phyloP scores from a whole-genome alignment of 2,888 invertebrate species.

The Gastrophysa polygoni region DNA sequence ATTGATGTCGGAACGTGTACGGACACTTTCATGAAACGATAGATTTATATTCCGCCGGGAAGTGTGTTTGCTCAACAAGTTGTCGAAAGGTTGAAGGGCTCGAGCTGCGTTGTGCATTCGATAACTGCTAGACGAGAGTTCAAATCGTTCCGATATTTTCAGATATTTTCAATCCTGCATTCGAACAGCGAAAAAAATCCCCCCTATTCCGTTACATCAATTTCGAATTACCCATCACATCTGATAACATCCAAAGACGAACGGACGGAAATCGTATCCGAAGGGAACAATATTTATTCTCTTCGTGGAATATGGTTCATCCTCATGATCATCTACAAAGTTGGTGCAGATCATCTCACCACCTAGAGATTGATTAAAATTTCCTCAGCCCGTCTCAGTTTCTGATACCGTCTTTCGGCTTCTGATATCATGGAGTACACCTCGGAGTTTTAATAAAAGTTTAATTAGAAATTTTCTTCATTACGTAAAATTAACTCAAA shows the following conservation, averaged over 20 bases:
- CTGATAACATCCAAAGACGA: no score
- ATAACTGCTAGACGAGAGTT: neutral
- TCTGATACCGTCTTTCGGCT: constrained; percentile 18
- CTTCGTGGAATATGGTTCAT: no score
- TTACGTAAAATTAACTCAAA: constrained; percentile 48
- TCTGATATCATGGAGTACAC: constrained; percentile 51
- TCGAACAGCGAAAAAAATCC: no score
- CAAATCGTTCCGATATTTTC: no score
- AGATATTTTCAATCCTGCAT: no score
- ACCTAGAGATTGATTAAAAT: neutral
- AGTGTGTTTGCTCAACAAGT: constrained; percentile 16
- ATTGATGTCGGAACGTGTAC: constrained; percentile 16
- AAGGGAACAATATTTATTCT: no score
- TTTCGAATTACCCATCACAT: no score
- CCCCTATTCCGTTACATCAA: no score
- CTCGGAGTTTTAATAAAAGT: constrained; percentile 56
- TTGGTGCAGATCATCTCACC: neutral
- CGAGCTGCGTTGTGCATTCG: neutral
- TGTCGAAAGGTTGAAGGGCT: neutral
- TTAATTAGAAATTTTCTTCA: constrained; percentile 56
- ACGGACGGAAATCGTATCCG: no score
- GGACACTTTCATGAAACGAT: constrained; percentile 15
- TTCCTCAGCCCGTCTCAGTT: neutral
- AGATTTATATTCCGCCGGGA: constrained; percentile 8
- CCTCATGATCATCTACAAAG: no score